A percentile compares a stretch with the other conserved stretches of the same genome.
Conservation (phyloP, 2,888 invertebrate genomes). For the Diplazon laetatorius region DNA sequence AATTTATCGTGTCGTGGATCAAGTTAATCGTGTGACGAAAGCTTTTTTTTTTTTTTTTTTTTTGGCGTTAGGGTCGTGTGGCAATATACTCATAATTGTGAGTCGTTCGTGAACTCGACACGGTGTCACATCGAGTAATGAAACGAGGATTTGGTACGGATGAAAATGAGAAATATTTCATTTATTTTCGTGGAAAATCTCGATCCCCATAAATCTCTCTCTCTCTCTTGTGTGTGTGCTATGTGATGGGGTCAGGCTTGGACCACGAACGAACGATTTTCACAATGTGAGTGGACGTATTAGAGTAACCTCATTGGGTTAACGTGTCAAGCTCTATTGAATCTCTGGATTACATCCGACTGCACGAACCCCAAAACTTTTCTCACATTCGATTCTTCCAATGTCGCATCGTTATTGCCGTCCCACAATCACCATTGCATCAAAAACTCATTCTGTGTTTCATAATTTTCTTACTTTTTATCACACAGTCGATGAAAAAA, state of each 20-base stretch:
- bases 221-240: no score
- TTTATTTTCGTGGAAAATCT: not conserved
- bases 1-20: no score
- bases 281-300: not conserved
- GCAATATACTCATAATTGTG: not conserved
- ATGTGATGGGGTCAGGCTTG: no score
- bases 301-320: slow-evolving; percentile 19
- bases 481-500: no score
- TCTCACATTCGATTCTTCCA: slow-evolving; percentile 11
- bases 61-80: not conserved
- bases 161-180: not conserved
- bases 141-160: slow-evolving; percentile 1
- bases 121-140: not conserved
- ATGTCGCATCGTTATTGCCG: no score
- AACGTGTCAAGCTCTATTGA: not conserved
- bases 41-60: no score
- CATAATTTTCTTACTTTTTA: no score
- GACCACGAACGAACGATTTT: not conserved
- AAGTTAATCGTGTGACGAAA: no score
- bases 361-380: not conserved
- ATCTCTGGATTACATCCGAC: slow-evolving; percentile 10
- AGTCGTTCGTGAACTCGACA: not conserved
- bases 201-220: not conserved
- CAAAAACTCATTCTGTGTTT: no score
- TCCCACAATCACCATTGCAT: no score